Evolutionary conservation across 2,113 vertebrate genomes (phyloP), one percentile per base, ranked within the genome.

Genomic region (Scomber colias): DNA sequence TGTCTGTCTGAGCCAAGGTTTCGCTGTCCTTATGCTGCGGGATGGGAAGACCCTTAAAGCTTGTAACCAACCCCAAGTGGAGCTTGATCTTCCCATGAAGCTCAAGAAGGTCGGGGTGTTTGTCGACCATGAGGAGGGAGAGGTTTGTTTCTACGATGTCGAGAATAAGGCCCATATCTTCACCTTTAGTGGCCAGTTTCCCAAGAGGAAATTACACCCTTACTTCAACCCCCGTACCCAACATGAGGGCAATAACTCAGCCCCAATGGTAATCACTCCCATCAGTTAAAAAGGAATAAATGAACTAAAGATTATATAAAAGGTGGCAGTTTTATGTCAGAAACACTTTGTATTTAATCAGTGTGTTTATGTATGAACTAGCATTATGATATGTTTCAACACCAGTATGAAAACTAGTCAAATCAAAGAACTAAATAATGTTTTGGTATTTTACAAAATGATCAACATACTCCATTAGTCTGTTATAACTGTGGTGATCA

Each of bases 61-160:
- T 11, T 12, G 48, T 5, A n/a, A 53, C 71, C 59, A 9, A 0
- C 49, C 48, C 14, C 48, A 49, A 0, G 30, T 53, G 71, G 30
- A 54, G 49, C 2, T 73, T 9, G 9, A 5, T 17, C 59, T 45
- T 13, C 30, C 48, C 14, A 10, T 17, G 11, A 45, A 0, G 4
- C 48, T 14, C 1, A 31, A 24, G 14, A 73, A 53, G 31, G 15
- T 73, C 2, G 71, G 71, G 3, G 59, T 73, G 30, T 73, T 73
- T 35, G 59, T 73, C 3, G 31, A 62, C 59, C 35, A 62, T 3
- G 71, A 73, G 48, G 48, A 63, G 49, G 71, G 71, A 1, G 71
- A 73, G 57, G 71, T 73, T n/a, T 19, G 30, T 30, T 73, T 73
- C 30, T 73, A 73, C 11, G 71, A 73, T 21, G 31, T 73, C 2